Evolutionary conservation across 92 coral and sea anemone species (phyloP), one percentile per base, ranked within the genome.

Genomic region (Virgularia gustaviana): DNA sequence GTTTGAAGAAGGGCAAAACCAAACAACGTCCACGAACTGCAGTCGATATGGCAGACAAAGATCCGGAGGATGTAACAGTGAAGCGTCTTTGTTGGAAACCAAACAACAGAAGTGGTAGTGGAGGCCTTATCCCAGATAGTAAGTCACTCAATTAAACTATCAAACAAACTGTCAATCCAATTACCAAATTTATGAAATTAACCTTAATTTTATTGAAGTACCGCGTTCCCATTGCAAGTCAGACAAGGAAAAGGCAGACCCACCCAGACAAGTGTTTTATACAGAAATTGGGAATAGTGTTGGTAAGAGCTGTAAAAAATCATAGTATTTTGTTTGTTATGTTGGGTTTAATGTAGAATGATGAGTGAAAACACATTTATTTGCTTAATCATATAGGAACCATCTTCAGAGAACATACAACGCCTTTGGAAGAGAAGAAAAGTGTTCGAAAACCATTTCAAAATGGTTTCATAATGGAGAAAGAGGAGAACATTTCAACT

Each of bases 1-100:
- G 88, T 34, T 63, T 85, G 1, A 49, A 79, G 38, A 54, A 75
- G 22, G 88, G 76, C 0, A 84, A 76, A 75, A 86, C 82, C 2
- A 65, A 68, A 82, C 65, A 89, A 64, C 88, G 98, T 76, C 90
- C 98, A 0, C 81, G 72, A 35, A 92, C 96, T 78, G 90, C 96
- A 6, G 4, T 20, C 7, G 2, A 29, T 8, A 7, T 8, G 9
- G 5, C 60, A 2, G 78, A 86, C 4, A 70, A 85, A 7, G 90
- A 90, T 64, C 82, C 94, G 20, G 83, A 84, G 71, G 98, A 89
- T 53, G 87, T 96, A 22, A 36, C 98, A 8, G 53, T 92, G 67
- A 92, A 89, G 63, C 85, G 90, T n/a, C 66, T 92, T 44, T 88
- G 89, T 33, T 92, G 98, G 98, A 92, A 89, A 61, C 88, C 98